Percentiles rank a stretch among this genome's conserved stretches.
phyloP scores from a whole-genome alignment of 1,140 invertebrate species.

The Thaumetopoea pityocampa region DNA sequence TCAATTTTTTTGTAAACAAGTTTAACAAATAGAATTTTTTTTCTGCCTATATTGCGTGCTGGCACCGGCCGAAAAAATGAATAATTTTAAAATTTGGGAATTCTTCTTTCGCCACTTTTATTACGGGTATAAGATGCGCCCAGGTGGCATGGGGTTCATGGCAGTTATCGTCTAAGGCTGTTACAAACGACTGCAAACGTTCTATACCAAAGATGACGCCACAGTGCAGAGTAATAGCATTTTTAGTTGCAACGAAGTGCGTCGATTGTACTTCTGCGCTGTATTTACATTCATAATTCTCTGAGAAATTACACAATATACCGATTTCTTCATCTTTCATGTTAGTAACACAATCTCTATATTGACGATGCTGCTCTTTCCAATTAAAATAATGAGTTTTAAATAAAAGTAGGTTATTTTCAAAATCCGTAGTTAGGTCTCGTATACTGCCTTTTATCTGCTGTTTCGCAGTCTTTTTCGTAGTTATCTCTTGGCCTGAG shows the following conservation, averaged over 20 bases:
- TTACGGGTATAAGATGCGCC: constrained; percentile 9
- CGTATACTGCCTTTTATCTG: constrained; percentile 4
- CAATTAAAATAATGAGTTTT: constrained; percentile 16
- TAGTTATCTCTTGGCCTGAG: neutral
- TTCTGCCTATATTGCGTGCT: constrained; percentile 16
- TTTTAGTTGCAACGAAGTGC: constrained; percentile 21
- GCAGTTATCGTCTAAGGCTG: constrained; percentile 11
- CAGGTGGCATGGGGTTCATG: constrained; percentile 20
- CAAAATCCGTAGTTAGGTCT: constrained; percentile 5
- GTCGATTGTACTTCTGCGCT: constrained; percentile 16
- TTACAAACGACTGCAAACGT: constrained; percentile 15
- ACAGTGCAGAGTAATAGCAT: constrained; percentile 15
- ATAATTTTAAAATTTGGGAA: constrained; percentile 7
- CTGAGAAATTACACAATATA: constrained; percentile 21
- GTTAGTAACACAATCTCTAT: constrained; percentile 4
- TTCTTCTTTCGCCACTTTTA: neutral
- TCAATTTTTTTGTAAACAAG: neutral
- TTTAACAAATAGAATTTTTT: constrained; percentile 17
- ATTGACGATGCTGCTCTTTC: constrained; percentile 11
- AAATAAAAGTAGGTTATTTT: constrained; percentile 9
- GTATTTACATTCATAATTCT: constrained; percentile 19
- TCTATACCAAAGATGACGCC: constrained; percentile 12
- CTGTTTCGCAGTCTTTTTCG: constrained; percentile 1
- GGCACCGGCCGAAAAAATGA: constrained; percentile 18
- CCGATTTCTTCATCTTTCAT: constrained; percentile 8